Conservation (phyloP, 37 sponge, comb jelly and placozoan species). For the Axinella damicornis region DNA sequence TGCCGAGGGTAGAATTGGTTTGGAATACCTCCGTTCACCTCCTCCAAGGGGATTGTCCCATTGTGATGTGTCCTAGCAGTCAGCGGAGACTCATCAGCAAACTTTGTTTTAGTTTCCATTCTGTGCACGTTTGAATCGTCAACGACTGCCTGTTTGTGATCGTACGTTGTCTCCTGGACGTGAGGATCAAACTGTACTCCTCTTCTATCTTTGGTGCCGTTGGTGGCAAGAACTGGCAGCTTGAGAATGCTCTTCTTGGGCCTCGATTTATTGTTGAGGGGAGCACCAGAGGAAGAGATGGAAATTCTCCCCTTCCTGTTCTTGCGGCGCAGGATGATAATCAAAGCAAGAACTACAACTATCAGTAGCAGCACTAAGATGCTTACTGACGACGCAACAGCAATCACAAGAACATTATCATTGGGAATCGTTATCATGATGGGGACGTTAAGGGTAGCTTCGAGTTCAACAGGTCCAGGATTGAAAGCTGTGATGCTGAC, state of each 20-base stretch:
- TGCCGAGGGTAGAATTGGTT: background rate
- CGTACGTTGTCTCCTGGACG: background rate
- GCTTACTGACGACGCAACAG: background rate
- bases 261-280: background rate
- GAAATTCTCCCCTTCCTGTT: background rate
- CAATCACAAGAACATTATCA: background rate
- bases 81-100: no score
- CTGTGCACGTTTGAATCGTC: background rate
- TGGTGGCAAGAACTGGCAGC: background rate
- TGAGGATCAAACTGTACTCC: background rate
- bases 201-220: background rate
- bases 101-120: background rate
- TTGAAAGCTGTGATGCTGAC: constrained; percentile 23
- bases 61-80: background rate
- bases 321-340: constrained; percentile 2
- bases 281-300: background rate
- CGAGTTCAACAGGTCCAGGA: background rate
- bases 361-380: background rate
- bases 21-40: no score
- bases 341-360: background rate
- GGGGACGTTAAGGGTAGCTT: background rate
- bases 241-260: background rate
- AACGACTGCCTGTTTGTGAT: background rate
- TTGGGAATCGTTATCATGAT: background rate
- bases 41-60: background rate